Evolutionary conservation across 1,140 invertebrate genomes (phyloP).

Genomic region (Theocolax elegans): DNA sequence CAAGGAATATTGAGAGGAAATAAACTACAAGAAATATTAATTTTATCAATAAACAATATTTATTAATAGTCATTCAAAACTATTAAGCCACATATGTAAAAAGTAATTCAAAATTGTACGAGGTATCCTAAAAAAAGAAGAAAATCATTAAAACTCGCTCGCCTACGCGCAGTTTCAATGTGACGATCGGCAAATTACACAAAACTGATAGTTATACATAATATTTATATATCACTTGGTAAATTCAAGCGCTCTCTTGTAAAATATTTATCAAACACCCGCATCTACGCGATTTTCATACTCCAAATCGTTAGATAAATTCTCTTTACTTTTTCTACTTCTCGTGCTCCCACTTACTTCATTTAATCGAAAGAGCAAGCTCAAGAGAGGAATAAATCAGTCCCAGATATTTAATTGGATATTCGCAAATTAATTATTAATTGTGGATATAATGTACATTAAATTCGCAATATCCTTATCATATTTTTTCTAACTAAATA

Average conservation of each 20-base stretch:
- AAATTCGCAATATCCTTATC: too few species aligned
- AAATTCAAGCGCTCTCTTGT: constrained; percentile 15
- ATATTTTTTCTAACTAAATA: too few species aligned
- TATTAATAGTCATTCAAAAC: constrained; percentile 33
- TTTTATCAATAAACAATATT: constrained; percentile 39
- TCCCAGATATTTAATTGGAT: too few species aligned
- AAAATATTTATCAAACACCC: constrained; percentile 30
- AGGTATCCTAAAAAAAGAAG: constrained; percentile 25
- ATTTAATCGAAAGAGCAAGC: neutral
- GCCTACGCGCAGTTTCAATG: neutral
- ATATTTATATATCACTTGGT: constrained; percentile 26
- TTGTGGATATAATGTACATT: too few species aligned
- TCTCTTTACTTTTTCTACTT: too few species aligned
- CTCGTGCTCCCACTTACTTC: neutral
- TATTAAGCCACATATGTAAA: constrained; percentile 36
- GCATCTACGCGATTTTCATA: neutral
- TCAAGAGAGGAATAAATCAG: neutral
- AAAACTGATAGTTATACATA: constrained; percentile 8
- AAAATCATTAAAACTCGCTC: neutral
- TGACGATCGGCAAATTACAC: constrained; percentile 20
- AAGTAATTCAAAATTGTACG: constrained; percentile 33
- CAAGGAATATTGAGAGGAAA: too few species aligned
- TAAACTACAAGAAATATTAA: too few species aligned
- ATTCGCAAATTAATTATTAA: too few species aligned
- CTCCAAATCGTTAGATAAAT: too few species aligned